A percentile compares a stretch with the other conserved stretches of the same genome.
phyloP scores from a whole-genome alignment of 2,888 invertebrate genomes.

The Oxyscelio sp. region DNA sequence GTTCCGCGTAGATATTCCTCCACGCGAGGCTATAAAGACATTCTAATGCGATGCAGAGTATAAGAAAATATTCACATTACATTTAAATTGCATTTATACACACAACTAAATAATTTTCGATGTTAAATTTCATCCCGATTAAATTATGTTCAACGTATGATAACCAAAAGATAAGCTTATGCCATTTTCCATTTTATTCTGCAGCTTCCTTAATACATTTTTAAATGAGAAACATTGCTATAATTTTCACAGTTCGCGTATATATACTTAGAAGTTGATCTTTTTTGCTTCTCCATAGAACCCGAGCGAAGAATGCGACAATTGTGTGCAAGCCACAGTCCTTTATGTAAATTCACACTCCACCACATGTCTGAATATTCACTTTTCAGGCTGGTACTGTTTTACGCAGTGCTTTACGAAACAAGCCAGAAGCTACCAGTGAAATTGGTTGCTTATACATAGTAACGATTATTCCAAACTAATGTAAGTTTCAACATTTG shows the following conservation, averaged over 20 bases:
- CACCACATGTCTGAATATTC: conserved; percentile 45
- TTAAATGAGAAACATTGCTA: not conserved
- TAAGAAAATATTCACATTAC: not conserved
- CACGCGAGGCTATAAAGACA: not conserved
- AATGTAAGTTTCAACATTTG: conserved; percentile 42
- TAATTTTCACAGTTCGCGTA: not conserved
- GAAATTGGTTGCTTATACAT: conserved; percentile 40
- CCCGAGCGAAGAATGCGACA: conserved; percentile 64
- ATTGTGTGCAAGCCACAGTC: conserved; percentile 65
- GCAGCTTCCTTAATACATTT: not conserved
- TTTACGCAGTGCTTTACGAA: conserved; percentile 34
- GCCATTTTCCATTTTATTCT: not conserved
- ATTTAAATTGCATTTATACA: not conserved
- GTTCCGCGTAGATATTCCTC: conserved; percentile 22
- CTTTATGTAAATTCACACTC: conserved; percentile 62
- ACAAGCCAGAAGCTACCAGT: conserved; percentile 28
- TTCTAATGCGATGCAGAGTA: not conserved
- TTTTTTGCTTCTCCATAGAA: conserved; percentile 33
- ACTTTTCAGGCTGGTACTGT: conserved; percentile 24
- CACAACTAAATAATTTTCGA: not conserved
- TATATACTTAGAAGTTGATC: conserved; percentile 20
- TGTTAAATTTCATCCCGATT: not conserved
- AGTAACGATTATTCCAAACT: conserved; percentile 41
- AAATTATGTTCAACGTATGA: too few species aligned
- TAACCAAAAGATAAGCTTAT: not conserved